phyloP scores from a whole-genome alignment of 2,888 invertebrate genomes.

The Ophion slaviceki region DNA sequence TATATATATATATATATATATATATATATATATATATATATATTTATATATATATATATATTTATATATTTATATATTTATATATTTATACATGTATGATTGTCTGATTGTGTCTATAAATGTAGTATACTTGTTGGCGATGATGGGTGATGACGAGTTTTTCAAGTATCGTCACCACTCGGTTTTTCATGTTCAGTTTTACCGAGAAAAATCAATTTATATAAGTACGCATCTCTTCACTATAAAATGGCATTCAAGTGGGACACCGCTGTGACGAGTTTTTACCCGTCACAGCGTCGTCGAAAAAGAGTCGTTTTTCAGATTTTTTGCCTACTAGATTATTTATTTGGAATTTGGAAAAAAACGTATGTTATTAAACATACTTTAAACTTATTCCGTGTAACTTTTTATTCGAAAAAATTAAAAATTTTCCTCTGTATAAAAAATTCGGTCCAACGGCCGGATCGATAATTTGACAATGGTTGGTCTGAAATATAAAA shows the following conservation, averaged over 20 bases:
- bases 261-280: too few species aligned
- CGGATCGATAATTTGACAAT: too few species aligned
- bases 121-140: conserved; percentile 34
- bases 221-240: background rate
- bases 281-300: too few species aligned
- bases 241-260: background rate
- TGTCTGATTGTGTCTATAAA: conserved; percentile 17
- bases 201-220: conserved; percentile 26
- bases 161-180: background rate
- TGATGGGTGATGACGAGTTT: background rate
- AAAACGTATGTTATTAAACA: too few species aligned
- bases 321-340: too few species aligned
- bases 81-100: conserved; percentile 40
- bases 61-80: conserved; percentile 12
- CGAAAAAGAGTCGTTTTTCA: too few species aligned
- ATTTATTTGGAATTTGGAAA: too few species aligned
- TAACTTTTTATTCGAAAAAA: too few species aligned
- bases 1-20: conserved; percentile 37
- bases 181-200: background rate
- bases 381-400: too few species aligned
- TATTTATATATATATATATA: conserved; percentile 48
- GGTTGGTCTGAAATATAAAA: too few species aligned
- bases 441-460: too few species aligned
- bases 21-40: conserved; percentile 11
- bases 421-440: too few species aligned